Percentiles rank a stretch among this genome's conserved stretches.
Conservation (phyloP, 2,113 vertebrate genomes). For the Tinamus guttatus region DNA sequence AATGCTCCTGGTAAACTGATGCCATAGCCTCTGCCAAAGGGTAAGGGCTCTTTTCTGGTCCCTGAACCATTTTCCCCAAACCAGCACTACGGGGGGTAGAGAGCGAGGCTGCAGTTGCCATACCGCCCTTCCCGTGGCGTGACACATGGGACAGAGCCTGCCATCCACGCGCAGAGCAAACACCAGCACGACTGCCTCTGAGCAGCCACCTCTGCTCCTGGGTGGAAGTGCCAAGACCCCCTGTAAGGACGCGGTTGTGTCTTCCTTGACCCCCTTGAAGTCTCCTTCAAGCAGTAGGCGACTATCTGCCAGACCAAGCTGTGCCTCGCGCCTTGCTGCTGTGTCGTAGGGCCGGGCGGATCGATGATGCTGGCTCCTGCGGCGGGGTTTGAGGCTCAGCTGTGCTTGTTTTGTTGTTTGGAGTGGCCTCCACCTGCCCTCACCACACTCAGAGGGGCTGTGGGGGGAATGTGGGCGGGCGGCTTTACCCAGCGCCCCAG, state of each 20-base stretch:
- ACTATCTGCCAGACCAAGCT: fast-evolving
- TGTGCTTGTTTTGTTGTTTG: neutral
- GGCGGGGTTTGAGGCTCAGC: neutral
- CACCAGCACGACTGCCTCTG: fast-evolving
- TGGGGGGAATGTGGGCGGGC: neutral
- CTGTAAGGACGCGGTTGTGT: too few relatives aligned
- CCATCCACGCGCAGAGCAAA: fast-evolving
- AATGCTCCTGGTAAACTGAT: fast-evolving
- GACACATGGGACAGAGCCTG: fast-evolving
- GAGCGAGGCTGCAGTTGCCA: neutral
- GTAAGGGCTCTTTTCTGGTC: fast-evolving
- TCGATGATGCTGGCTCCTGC: fast-evolving
- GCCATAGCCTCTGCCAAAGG: fast-evolving
- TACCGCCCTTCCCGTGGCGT: fast-evolving
- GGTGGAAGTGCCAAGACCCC: neutral
- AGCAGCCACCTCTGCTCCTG: neutral
- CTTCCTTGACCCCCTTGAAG: too few relatives aligned
- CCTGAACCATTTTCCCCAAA: fast-evolving
- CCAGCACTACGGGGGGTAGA: fast-evolving
- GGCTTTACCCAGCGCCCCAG: neutral
- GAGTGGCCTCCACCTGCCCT: fast-evolving
- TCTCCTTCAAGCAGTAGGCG: too few relatives aligned
- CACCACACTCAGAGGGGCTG: neutral
- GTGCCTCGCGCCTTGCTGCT: fast-evolving
- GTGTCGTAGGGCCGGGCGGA: fast-evolving